Evolutionary conservation across 2,888 invertebrate genomes (phyloP), one percentile per base, ranked within the genome.

Genomic region (Orthonevra nobilis): DNA sequence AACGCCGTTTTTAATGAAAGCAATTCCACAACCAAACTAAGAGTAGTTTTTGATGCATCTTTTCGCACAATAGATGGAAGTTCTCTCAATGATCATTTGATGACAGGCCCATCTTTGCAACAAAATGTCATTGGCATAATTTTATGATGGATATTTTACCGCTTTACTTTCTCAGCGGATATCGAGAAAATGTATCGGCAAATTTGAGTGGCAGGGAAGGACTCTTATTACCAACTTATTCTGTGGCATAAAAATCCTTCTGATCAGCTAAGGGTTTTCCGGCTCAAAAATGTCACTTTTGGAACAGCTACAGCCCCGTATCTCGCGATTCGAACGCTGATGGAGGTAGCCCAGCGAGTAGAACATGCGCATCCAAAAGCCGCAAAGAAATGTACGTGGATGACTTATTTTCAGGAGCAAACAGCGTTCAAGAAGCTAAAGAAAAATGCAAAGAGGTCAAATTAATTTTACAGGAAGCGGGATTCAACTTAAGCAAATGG

Each of bases 21-120:
- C 6, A 75, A 70, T 30, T 46, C 48, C 0, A 52, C 77, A 6
- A 66, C 75, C 0, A 64, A 48, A 23, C 26, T 54, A 1, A 40
- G 74, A 7, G 69, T 74, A 3, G 81, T 81, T 10, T 73, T 81
- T 17, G 66, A 72, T 23, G 70, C 44, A 0, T 73, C 77, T 1
- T 48, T 58, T 12, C 34, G n/a, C 1, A 32, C 19, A 9, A 26
- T 14, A 2, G 28, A 50, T 10, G 48, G 48, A 3, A 32, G 2
- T 1, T 66, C 54, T 0, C 17, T 66, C 0, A 44, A 54, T n/a
- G 52, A 64, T 6, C n/a, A 9, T 1, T 9, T 66, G 10, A 32
- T 52, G 23, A 38, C 26, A 23, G 38, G 54, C 9, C 48, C 40
- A 3, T 26, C 50, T 1, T 5, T 40, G n/a, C 50, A 40, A 32